These are phyloP conservation scores for Caenorhabditis brenneri DNA, from an alignment of 1,140 invertebrate genomes.

Conservation along the genomic window DNA sequence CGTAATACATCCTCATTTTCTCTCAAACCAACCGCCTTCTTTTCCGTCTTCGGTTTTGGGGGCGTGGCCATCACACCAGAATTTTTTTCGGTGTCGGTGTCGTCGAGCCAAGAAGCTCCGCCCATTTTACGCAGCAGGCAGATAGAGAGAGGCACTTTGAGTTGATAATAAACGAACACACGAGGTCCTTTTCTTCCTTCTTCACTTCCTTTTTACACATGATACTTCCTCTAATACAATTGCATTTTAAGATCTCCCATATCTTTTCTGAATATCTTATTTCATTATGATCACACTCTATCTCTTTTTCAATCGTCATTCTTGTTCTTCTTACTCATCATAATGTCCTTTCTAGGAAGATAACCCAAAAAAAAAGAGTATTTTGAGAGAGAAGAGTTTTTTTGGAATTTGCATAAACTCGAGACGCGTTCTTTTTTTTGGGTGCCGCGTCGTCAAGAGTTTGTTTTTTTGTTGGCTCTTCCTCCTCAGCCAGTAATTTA, in stretches of 20 bases:
- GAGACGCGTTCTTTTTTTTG: conserved; percentile 6
- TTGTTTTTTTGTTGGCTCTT: conserved; percentile 1
- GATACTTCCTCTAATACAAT: background rate
- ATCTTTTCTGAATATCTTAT: background rate
- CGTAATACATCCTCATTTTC: background rate
- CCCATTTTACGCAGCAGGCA: background rate
- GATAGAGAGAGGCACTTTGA: background rate
- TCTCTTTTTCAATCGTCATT: background rate
- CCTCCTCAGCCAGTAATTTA: conserved; percentile 10
- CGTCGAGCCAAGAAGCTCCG: background rate
- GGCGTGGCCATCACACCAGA: background rate
- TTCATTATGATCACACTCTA: background rate
- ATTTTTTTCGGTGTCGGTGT: background rate
- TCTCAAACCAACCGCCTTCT: background rate
- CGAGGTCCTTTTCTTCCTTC: background rate
- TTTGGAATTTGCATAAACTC: background rate
- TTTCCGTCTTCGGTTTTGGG: background rate
- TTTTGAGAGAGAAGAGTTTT: background rate
- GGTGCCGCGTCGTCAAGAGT: conserved; percentile 5
- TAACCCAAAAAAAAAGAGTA: background rate
- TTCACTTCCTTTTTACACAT: background rate
- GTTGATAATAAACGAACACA: background rate
- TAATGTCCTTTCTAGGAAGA: background rate
- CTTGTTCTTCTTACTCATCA: background rate
- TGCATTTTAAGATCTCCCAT: background rate